Percentiles rank a stretch among this genome's conserved stretches.
These are phyloP conservation scores for Acronicta psi DNA, from an alignment of 2,888 invertebrate species.

Conservation along the genomic window DNA sequence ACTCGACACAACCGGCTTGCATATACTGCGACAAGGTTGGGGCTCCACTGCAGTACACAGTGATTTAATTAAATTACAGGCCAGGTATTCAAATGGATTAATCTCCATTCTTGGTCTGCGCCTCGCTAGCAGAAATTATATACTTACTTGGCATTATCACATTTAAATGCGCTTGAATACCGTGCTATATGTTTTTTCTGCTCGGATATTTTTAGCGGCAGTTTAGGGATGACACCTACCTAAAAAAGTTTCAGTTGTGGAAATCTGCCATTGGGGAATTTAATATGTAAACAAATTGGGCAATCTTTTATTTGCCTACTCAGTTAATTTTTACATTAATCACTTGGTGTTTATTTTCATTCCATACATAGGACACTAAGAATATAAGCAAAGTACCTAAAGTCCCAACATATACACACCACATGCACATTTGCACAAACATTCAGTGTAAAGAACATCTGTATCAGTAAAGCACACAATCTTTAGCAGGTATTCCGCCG, in stretches of 20 bases:
- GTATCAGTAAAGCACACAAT: constrained; percentile 24
- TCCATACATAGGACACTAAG: neutral
- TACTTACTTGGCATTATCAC: neutral
- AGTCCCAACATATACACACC: constrained; percentile 15
- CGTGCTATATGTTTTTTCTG: neutral
- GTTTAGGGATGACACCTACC: neutral
- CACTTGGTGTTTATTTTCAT: too few species aligned
- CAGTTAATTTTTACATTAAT: too few species aligned
- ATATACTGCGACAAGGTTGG: constrained; percentile 34
- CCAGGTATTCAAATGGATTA: constrained; percentile 6
- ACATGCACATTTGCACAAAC: constrained; percentile 30
- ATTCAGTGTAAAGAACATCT: constrained; percentile 32
- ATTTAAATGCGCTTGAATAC: neutral
- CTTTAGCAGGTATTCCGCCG: constrained; percentile 7
- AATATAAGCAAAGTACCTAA: constrained; percentile 17
- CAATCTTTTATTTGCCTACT: neutral
- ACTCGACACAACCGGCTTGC: constrained; percentile 37
- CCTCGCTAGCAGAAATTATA: neutral
- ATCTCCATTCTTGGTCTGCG: constrained; percentile 2
- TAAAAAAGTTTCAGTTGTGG: too few species aligned
- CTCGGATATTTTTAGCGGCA: neutral
- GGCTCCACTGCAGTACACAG: constrained; percentile 10
- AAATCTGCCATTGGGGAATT: too few species aligned
- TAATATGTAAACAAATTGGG: too few species aligned
- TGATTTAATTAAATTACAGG: constrained; percentile 6